Conservation (phyloP, 1,140 invertebrate species). For the Drosophila santomea region DNA sequence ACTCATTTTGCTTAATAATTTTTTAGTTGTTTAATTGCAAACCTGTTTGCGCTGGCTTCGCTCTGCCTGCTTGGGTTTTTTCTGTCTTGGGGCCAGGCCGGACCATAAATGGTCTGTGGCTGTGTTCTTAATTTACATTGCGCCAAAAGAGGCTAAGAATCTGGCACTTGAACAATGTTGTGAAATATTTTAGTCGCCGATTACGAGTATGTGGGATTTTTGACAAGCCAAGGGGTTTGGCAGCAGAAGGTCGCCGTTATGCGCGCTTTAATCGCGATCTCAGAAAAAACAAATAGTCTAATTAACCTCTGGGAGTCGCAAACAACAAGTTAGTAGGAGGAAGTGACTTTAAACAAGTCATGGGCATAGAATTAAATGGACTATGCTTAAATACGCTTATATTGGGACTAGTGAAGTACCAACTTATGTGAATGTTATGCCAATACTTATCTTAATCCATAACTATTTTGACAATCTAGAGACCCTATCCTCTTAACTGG, state of each 20-base stretch:
- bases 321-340: conserved; percentile 6
- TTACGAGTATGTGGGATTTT: conserved; percentile 46
- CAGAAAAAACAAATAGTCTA: conserved; percentile 12
- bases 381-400: no score
- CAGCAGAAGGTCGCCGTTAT: conserved; percentile 35
- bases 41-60: conserved; percentile 54
- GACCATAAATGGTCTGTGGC: conserved; percentile 67
- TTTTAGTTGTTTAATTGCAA: conserved; percentile 76
- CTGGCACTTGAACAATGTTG: conserved; percentile 61
- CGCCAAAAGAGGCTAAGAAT: conserved; percentile 50
- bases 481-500: not conserved
- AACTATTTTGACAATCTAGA: conserved; percentile 4
- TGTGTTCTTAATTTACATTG: conserved; percentile 70
- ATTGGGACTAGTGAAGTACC: no score
- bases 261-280: conserved; percentile 4
- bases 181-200: conserved; percentile 66
- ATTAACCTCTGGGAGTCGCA: conserved; percentile 3
- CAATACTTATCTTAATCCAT: not conserved
- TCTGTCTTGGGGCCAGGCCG: conserved; percentile 35
- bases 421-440: not conserved
- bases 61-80: conserved; percentile 5
- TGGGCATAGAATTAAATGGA: not conserved
- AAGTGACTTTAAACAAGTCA: conserved; percentile 1
- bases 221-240: conserved; percentile 37
- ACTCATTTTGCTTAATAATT: conserved; percentile 67